Percentiles rank a stretch among this genome's conserved stretches.
Evolutionary conservation across 2,113 vertebrate genomes (phyloP).

Genomic region (Ammodytes marinus): DNA sequence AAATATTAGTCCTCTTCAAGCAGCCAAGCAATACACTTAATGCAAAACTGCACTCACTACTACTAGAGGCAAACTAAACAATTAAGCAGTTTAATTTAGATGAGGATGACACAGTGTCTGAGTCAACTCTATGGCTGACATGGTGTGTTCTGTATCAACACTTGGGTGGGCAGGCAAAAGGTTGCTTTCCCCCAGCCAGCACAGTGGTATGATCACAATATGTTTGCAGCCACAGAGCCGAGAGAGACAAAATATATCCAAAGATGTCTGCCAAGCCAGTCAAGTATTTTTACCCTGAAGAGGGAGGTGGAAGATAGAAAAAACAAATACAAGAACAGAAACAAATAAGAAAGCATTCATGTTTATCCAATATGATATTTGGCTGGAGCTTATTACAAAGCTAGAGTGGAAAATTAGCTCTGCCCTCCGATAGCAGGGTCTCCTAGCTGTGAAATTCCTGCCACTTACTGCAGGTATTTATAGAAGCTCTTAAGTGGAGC

Average conservation of each 20-base stretch:
- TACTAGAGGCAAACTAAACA: conserved; percentile 24
- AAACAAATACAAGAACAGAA: conserved; percentile 13
- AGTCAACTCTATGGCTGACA: conserved; percentile 60
- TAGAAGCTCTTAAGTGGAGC: conserved; percentile 69
- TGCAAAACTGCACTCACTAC: conserved; percentile 1
- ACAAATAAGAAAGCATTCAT: background rate
- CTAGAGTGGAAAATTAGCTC: conserved; percentile 71
- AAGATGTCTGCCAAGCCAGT: conserved; percentile 14
- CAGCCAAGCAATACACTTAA: background rate
- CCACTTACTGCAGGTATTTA: conserved; percentile 80
- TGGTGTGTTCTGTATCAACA: conserved; percentile 39
- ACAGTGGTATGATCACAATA: conserved; percentile 35
- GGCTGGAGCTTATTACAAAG: conserved; percentile 44
- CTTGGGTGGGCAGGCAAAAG: conserved; percentile 24
- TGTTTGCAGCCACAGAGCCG: conserved; percentile 29
- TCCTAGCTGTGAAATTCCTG: conserved; percentile 79
- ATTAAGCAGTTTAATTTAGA: conserved; percentile 58
- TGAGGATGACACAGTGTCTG: conserved; percentile 63
- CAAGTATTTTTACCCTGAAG: conserved; percentile 7
- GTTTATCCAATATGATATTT: background rate
- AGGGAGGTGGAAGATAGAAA: conserved; percentile 4
- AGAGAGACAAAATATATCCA: background rate
- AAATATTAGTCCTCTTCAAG: conserved; percentile 4
- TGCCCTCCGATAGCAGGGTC: conserved; percentile 67
- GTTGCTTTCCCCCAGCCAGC: conserved; percentile 18